phyloP scores from a whole-genome alignment of 1,140 invertebrate genomes.

The Lucilia sericata region DNA sequence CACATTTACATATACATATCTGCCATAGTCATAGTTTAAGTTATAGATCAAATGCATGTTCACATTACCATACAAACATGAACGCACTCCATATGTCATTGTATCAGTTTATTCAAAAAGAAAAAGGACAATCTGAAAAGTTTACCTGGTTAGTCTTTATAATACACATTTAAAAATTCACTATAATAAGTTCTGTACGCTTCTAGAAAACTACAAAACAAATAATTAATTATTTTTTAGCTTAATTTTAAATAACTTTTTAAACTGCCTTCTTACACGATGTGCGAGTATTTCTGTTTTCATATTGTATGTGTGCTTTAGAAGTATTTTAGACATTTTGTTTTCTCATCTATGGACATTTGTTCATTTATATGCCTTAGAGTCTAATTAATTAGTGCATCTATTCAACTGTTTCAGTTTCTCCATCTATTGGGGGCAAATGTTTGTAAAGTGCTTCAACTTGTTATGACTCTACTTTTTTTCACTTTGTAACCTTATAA shows the following conservation, averaged over 20 bases:
- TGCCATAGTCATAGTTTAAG: background rate
- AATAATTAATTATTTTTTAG: too few relatives aligned
- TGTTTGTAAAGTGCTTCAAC: background rate
- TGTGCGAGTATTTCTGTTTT: background rate
- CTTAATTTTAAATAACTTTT: too few relatives aligned
- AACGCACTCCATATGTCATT: background rate
- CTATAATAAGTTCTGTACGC: too few relatives aligned
- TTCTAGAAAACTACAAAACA: too few relatives aligned
- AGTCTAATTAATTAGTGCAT: conserved; percentile 2
- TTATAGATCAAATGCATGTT: conserved; percentile 12
- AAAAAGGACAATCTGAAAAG: too few relatives aligned
- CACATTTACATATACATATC: background rate
- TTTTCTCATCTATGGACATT: background rate
- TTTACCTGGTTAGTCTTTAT: too few relatives aligned
- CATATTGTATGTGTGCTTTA: background rate
- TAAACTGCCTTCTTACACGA: too few relatives aligned
- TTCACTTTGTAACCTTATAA: too few relatives aligned
- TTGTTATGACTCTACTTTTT: background rate
- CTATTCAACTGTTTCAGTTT: conserved; percentile 10
- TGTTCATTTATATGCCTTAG: background rate
- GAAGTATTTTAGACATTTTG: background rate
- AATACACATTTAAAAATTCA: too few relatives aligned
- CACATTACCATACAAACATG: background rate
- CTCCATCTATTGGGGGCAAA: background rate
- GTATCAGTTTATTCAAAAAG: background rate